A percentile compares a stretch with the other conserved stretches of the same genome.
Evolutionary conservation across 2,797 vertebrate genomes (phyloP).

Genomic region (Ctenosaura bakeri): DNA sequence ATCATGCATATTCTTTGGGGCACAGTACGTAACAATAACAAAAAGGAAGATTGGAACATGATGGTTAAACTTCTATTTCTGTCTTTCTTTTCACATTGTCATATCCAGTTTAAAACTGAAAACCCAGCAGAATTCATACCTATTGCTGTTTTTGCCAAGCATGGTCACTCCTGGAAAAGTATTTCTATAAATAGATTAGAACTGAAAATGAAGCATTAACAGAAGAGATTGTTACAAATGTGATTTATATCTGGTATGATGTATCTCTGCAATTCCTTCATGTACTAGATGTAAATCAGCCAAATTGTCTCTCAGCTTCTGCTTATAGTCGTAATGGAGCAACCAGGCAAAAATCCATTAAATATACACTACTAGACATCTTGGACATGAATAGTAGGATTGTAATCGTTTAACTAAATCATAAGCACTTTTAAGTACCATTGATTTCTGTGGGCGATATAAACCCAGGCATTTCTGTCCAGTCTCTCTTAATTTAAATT

Average conservation of each 20-base stretch:
- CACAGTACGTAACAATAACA: neutral
- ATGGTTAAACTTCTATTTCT: neutral
- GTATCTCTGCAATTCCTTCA: conserved; percentile 35
- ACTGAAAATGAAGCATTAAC: conserved; percentile 20
- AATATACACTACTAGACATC: neutral
- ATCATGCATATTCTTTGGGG: neutral
- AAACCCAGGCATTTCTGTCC: neutral
- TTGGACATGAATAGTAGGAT: conserved; percentile 5
- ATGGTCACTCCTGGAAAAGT: neutral
- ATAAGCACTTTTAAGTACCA: neutral
- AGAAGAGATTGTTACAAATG: neutral
- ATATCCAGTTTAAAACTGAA: neutral
- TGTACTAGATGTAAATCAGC: conserved; percentile 14
- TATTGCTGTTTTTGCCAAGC: conserved; percentile 32
- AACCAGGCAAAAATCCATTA: conserved; percentile 23
- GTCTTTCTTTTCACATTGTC: rapidly evolving
- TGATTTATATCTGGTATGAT: neutral
- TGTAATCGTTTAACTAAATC: conserved; percentile 43
- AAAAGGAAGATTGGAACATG: neutral
- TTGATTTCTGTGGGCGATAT: neutral
- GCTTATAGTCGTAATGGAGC: conserved; percentile 34
- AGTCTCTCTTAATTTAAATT: neutral
- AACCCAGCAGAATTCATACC: neutral
- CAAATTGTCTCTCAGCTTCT: conserved; percentile 33
- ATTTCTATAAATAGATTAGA: conserved; percentile 52